Evolutionary conservation across 92 coral and sea anemone genomes (phyloP), one percentile per base, ranked within the genome.

Genomic region (Paramuricea clavata): DNA sequence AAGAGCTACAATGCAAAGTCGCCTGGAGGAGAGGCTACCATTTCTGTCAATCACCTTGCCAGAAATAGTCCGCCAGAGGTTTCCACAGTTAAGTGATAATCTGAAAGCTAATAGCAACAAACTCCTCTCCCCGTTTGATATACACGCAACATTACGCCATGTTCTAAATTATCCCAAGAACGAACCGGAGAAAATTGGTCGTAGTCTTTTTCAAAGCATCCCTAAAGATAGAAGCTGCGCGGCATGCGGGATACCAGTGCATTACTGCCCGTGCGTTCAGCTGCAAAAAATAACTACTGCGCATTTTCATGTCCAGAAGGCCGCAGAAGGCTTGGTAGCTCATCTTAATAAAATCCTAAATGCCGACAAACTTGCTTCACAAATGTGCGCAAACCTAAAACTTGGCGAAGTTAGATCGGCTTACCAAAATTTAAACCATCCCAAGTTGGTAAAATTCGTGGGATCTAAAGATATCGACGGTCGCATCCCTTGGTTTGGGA

Each of bases 181-280:
- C 19, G 32, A 64, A 65, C 88, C 95, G 5, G n/a, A 21, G 12
- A 82, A 69, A 77, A 70, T 92, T 28, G 98, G 98, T 21, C 69
- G 30, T n/a, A 92, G 95, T 44, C 71, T 95, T 72, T 83, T 95
- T 12, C 76, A 78, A 43, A 81, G 73, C 23, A 92, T 95, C 13
- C 90, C 90, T 9, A 54, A 67, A 35, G 81, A 93, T 42, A 95
- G 98, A 70, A 93, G 90, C 31, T 95, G 98, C 71, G 73, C 81
- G 28, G 76, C 85, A 13, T 92, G 98, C 12, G 96, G 98, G 1
- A 93, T 95, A 4, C 94, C 95, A 11, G 95, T 91, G 27, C 98
- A 95, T 76, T 94, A 95, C 91, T 95, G 98, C 88, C 96, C 98
- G 78, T 95, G 98, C 86, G 74, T 94, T 34, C 94, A 88, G 27